Evolutionary conservation across 2,113 vertebrate species (phyloP).

Genomic region (Leucoraja erinaceus): DNA sequence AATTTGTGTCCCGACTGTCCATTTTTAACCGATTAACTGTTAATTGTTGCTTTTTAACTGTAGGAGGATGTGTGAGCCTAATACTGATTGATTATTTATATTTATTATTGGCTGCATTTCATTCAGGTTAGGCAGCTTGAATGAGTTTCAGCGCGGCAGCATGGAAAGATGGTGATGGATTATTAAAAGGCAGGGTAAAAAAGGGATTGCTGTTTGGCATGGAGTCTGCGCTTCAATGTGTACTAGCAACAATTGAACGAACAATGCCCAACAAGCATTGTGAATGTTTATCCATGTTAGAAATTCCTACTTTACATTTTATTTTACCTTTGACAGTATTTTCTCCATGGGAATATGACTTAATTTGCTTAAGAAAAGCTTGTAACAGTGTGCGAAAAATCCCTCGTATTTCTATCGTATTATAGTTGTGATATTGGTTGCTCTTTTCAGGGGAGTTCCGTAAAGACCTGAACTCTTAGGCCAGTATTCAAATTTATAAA

Average conservation of each 20-base stretch:
- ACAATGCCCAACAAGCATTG: not conserved
- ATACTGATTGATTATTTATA: constrained; percentile 13
- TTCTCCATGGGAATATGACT: constrained; percentile 24
- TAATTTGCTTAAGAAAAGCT: constrained; percentile 27
- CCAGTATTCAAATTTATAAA: constrained; percentile 26
- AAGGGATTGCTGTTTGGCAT: constrained; percentile 22
- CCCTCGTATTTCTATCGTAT: not conserved
- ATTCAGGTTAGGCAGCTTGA: constrained; percentile 26
- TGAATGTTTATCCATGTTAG: not conserved
- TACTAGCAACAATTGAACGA: not conserved
- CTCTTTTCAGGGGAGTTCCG: not conserved
- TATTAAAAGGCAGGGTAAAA: constrained; percentile 29
- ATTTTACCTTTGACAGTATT: constrained; percentile 19
- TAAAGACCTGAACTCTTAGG: not conserved
- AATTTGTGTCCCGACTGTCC: not conserved
- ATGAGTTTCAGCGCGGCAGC: constrained; percentile 25
- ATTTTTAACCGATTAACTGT: constrained; percentile 12
- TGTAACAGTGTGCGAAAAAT: not conserved
- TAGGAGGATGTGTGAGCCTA: not conserved
- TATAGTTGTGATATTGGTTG: not conserved
- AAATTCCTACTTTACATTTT: constrained; percentile 10
- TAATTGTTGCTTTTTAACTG: constrained; percentile 1
- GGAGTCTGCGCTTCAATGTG: constrained; percentile 1
- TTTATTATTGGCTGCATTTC: constrained; percentile 33
- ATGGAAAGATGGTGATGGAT: constrained; percentile 31